Percentiles rank a stretch among this genome's conserved stretches.
Conservation (phyloP, 2,797 vertebrate genomes). For the Tympanoctomys barrerae region DNA sequence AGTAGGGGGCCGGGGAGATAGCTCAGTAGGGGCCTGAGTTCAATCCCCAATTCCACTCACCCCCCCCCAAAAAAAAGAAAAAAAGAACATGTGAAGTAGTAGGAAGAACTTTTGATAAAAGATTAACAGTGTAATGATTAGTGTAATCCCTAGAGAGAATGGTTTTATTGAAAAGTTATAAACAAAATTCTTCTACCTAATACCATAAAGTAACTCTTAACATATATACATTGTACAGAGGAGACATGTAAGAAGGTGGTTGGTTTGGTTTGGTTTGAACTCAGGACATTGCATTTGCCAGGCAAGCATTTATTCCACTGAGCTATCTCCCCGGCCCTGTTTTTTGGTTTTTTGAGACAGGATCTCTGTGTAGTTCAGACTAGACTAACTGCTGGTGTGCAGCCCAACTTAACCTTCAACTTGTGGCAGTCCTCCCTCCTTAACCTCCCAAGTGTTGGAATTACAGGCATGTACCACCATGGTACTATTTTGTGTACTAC, state of each 20-base stretch:
- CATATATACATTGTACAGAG: neutral
- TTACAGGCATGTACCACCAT: neutral
- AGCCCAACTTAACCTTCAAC: neutral
- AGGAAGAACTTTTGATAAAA: neutral
- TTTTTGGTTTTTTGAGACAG: neutral
- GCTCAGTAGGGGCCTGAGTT: too few relatives aligned
- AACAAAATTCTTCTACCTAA: neutral
- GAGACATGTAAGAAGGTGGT: neutral
- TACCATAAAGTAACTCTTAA: neutral
- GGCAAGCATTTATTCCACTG: too few relatives aligned
- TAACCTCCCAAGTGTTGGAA: neutral
- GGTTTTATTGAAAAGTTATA: conserved; percentile 19
- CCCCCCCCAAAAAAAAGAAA: too few relatives aligned
- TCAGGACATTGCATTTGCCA: too few relatives aligned
- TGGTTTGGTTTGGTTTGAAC: too few relatives aligned
- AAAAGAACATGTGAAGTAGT: neutral
- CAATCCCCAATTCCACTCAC: too few relatives aligned
- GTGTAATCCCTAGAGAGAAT: neutral
- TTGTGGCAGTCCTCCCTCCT: neutral
- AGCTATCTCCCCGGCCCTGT: too few relatives aligned
- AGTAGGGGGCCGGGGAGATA: too few relatives aligned
- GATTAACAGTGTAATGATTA: neutral
- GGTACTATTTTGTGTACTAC: too few relatives aligned
- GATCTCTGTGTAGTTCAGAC: neutral
- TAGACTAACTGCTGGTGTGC: neutral